Conservation (phyloP, 2,888 invertebrate genomes). For the Leptinotarsa rubiginosa region DNA sequence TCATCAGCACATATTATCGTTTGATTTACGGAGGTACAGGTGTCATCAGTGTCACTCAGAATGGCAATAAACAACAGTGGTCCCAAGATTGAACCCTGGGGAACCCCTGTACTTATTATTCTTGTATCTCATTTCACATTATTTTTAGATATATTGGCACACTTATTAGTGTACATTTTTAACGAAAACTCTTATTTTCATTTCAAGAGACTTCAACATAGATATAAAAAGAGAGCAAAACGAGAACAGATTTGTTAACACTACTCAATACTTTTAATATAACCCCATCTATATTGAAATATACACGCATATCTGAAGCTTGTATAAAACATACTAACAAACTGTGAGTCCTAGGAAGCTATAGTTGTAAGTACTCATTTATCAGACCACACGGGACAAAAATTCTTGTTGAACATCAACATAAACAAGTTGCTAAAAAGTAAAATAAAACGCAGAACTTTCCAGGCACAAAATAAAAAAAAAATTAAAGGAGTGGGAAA, state of each 20-base stretch:
- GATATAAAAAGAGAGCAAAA: too few relatives aligned
- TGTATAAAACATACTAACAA: constrained; percentile 13
- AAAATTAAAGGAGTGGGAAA: constrained; percentile 16
- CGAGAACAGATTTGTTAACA: background rate
- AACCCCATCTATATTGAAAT: constrained; percentile 5
- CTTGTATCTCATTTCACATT: too few relatives aligned
- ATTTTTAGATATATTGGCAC: too few relatives aligned
- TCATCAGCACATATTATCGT: too few relatives aligned
- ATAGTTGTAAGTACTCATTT: constrained; percentile 9
- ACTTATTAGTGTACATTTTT: too few relatives aligned
- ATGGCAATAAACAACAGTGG: too few relatives aligned
- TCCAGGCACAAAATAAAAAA: background rate
- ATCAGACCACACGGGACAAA: background rate
- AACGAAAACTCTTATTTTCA: too few relatives aligned
- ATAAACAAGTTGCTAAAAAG: constrained; percentile 12
- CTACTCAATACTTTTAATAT: constrained; percentile 12
- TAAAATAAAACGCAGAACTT: constrained; percentile 17
- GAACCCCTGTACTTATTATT: too few relatives aligned
- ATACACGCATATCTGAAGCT: constrained; percentile 20
- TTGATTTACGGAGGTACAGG: too few relatives aligned
- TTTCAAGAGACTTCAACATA: too few relatives aligned
- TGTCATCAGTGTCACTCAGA: too few relatives aligned
- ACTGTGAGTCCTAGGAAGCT: constrained; percentile 11
- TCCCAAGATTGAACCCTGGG: too few relatives aligned
- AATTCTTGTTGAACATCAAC: background rate